Base-by-base conservation (phyloP, 2,797 vertebrate species). In the Gymnocypris eckloni region DNA sequence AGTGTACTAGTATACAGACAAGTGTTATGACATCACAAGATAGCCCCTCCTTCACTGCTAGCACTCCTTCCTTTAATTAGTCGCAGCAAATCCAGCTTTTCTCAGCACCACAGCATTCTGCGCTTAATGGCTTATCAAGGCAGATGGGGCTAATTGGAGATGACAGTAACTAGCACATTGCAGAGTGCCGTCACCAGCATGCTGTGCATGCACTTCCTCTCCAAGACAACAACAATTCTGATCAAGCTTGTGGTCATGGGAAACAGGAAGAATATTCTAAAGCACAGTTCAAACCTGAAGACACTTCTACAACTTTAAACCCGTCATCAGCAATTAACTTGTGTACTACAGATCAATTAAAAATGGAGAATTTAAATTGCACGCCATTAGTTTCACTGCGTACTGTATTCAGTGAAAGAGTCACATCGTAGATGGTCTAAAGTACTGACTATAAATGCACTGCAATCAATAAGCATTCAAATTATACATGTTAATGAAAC, bases 51-150 rank as follows among this genome's bases (percentile, higher is more conserved):
- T 18, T 66, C 54, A 72, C 72, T 18, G 82, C 79, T 87, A 86
- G 39, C 83, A 11, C 80, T 85, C 79, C 66, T 88, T 87, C 78
- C 88, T 90, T 1, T 85, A 87, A 91, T 91, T 89, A 88, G 86
- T 92, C 89, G 87, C 77, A 70, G 86, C 86, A 94, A 94, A 95
- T 95, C 94, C 92, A 89, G 92, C 93, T 94, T 94, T 94, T 92
- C 91, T 90, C 87, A 85, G 22, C 88, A 85, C 89, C 86, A 93
- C 89, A 80, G 87, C 89, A 91, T 75, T 86, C 89, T 83, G 88
- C n/a, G 89, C 91, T 93, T 94, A 94, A 94, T 91, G 91, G 91
- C 90, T 88, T 86, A 81, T 95, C 94, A 93, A 89, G 81, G 59
- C 84, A 92, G 94, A 95, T 95, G 76, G 94, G 52, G 80, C 91